Conservation (phyloP, 1,140 invertebrate genomes). For the Drosophila neocordata region DNA sequence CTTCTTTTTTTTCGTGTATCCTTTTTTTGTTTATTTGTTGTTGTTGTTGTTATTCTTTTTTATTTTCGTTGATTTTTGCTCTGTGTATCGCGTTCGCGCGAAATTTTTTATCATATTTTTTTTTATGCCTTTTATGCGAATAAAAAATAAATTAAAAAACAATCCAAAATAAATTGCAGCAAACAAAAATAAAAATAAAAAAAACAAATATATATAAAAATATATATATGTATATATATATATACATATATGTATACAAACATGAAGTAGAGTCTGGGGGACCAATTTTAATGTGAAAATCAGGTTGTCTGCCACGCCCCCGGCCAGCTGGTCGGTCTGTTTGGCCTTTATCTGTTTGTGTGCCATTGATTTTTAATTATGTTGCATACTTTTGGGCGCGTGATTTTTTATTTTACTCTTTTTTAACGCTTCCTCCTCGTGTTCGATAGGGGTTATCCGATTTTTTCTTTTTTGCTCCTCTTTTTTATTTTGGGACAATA, state of each 20-base stretch:
- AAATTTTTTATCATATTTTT: constrained; percentile 58
- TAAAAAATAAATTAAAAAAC: constrained; percentile 81
- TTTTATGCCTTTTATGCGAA: constrained; percentile 65
- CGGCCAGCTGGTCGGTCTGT: constrained; percentile 3
- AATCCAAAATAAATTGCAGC: constrained; percentile 74
- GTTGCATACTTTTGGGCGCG: constrained; percentile 69
- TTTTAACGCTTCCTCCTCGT: constrained; percentile 24
- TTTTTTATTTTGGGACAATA: constrained; percentile 62
- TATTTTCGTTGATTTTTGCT: constrained; percentile 64
- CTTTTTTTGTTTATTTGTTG: constrained; percentile 18
- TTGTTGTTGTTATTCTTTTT: constrained; percentile 15
- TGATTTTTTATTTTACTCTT: constrained; percentile 32
- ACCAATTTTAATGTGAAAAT: constrained; percentile 71
- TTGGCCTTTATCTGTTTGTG: constrained; percentile 71
- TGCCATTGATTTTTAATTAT: constrained; percentile 82
- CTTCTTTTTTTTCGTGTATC: constrained; percentile 46
- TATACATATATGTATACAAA: not conserved
- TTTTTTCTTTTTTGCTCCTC: constrained; percentile 18
- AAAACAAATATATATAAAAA: not conserved
- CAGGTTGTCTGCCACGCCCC: constrained; percentile 58
- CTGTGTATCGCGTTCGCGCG: constrained; percentile 50
- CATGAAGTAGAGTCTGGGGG: constrained; percentile 25
- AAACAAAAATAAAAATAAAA: constrained; percentile 24
- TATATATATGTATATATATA: not conserved
- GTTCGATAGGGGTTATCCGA: constrained; percentile 3